Base-by-base conservation (phyloP, 1,140 invertebrate genomes). In the Sarcophaga peregrina region DNA sequence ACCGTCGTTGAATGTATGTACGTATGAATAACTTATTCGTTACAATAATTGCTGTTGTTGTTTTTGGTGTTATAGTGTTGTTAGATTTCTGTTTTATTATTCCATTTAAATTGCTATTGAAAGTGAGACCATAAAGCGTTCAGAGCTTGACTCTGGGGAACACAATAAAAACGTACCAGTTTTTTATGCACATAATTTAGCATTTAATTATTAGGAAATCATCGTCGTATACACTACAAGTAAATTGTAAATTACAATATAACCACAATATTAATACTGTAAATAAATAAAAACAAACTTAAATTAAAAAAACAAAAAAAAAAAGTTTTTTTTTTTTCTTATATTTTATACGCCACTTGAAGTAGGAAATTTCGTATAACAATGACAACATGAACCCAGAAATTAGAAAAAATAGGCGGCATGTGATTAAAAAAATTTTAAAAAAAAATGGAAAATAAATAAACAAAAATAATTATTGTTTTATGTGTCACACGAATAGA, bases 141-240 rank as follows among this genome's bases (percentile, higher is more conserved):
- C 25, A 37, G 25, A 37, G 25, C 25, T 37, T 37, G 25, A 37
- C 25, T n/a, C n/a, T 37, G 25, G 62, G 62, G 9, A 52, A 68
- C 17, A 68, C 62, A 68, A 68, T 4, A 37, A 37, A 37, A 37
- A 37, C 25, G 4, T 4, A 37, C 25, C 4, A 37, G 10, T 68
- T 68, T 15, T 68, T 20, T 58, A 58, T 68, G 62, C 20, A 68
- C 62, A 68, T 68, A 68, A 68, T 68, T 68, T 68, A 68, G 62
- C 62, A 68, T 68, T 68, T 68, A 68, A 68, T 68, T 68, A 68
- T 68, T 68, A 68, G 62, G 62, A 68, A 68, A 68, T 68, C 25
- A 37, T 37, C 25, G 25, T 37, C 20, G 62, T 68, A 20, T 25
- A 68, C 25, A 37, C 25, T 37, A 37, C 25, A 37, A 37, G 25